A percentile compares a stretch with the other conserved stretches of the same genome.
Evolutionary conservation across 1,140 invertebrate genomes (phyloP).

Genomic region (Calliopsis andreniformis): DNA sequence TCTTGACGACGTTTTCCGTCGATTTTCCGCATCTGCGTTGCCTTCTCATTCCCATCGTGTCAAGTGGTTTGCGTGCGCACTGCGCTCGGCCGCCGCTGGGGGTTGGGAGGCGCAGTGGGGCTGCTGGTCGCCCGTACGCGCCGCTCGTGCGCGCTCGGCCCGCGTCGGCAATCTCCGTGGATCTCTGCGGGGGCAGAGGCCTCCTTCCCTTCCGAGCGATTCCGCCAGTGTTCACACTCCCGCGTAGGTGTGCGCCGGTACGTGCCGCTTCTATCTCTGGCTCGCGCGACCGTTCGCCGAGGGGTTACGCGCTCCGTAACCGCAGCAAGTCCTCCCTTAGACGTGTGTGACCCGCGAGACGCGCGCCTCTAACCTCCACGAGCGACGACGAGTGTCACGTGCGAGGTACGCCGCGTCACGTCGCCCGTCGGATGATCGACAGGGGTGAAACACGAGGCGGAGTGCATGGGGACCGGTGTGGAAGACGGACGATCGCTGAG

Average conservation of each 20-base stretch:
- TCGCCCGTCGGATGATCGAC: not conserved
- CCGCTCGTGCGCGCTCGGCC: constrained; percentile 56
- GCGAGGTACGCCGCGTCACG: not conserved
- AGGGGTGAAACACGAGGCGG: not conserved
- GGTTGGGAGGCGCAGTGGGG: constrained; percentile 41
- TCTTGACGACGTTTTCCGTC: constrained; percentile 44
- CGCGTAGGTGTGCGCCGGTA: constrained; percentile 62
- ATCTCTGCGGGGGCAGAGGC: constrained; percentile 76
- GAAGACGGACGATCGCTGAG: constrained; percentile 5
- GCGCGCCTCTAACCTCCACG: not conserved
- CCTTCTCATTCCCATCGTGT: constrained; percentile 42
- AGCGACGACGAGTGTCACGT: not conserved
- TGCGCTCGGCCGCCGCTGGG: constrained; percentile 30
- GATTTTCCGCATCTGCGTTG: constrained; percentile 46
- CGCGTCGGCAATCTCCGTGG: constrained; percentile 70
- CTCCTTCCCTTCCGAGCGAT: constrained; percentile 64
- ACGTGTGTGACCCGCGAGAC: constrained; percentile 18
- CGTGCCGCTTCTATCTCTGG: constrained; percentile 20
- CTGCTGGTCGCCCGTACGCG: constrained; percentile 9
- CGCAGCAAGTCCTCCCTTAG: too few species aligned
- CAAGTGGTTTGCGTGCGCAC: constrained; percentile 50
- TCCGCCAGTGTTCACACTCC: constrained; percentile 64
- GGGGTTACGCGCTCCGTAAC: constrained; percentile 35
- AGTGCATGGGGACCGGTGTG: constrained; percentile 4
- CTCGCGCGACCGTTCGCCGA: constrained; percentile 21